phyloP scores from a whole-genome alignment of 2,113 vertebrate genomes.

The Falcunculus frontatus region DNA sequence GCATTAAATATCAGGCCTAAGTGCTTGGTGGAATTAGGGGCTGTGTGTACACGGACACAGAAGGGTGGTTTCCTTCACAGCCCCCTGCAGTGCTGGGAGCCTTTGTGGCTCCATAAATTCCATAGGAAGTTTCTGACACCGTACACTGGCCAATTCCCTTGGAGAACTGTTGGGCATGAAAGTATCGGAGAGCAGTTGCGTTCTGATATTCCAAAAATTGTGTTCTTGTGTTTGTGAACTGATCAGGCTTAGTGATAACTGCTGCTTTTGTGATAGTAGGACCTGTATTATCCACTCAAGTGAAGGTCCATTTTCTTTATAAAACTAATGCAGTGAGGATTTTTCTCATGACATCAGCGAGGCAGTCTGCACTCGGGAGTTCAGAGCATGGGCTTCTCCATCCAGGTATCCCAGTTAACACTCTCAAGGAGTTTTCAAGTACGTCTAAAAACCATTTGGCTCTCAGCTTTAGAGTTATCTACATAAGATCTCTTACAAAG shows the following conservation, averaged over 20 bases:
- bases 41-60: not conserved
- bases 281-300: not conserved
- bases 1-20: not conserved
- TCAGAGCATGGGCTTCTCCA: not conserved
- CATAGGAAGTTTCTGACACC: not conserved
- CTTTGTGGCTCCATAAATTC: not conserved
- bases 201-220: not conserved
- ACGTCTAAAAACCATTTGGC: not conserved
- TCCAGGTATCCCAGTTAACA: not conserved
- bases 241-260: not conserved
- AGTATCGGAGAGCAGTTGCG: not conserved
- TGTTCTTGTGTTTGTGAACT: not conserved
- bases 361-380: not conserved
- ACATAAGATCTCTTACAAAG: not conserved
- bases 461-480: not conserved
- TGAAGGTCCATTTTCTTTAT: not conserved
- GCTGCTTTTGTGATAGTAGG: not conserved
- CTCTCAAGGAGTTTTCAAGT: not conserved
- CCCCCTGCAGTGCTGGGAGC: not conserved
- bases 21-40: not conserved
- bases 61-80: not conserved
- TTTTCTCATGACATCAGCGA: not conserved
- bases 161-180: not conserved
- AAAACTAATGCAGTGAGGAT: not conserved
- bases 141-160: not conserved